These are phyloP conservation scores for Heliopora coerulea DNA, from an alignment of 92 coral and sea anemone species.

Conservation along the genomic window DNA sequence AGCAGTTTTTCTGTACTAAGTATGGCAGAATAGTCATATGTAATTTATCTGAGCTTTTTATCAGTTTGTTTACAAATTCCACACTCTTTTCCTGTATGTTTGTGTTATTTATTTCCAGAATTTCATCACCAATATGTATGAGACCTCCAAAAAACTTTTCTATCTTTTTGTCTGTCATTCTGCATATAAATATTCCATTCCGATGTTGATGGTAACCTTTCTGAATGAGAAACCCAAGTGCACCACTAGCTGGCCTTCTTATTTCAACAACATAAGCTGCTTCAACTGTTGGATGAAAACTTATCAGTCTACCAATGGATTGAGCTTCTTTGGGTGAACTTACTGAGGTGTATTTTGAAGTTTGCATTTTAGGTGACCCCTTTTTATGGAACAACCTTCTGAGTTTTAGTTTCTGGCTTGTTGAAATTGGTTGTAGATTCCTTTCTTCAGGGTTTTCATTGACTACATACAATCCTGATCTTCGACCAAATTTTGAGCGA, in stretches of 20 bases:
- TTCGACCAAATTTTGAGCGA: conserved; percentile 70
- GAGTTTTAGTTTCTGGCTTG: conserved; percentile 33
- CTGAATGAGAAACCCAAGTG: conserved; percentile 89
- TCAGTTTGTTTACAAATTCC: conserved; percentile 71
- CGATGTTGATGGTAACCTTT: conserved; percentile 70
- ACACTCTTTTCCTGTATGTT: conserved; percentile 57
- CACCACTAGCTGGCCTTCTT: conserved; percentile 66
- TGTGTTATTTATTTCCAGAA: conserved; percentile 76
- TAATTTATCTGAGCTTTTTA: conserved; percentile 76
- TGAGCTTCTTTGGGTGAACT: conserved; percentile 77
- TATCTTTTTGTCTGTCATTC: conserved; percentile 72
- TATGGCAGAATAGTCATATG: conserved; percentile 71
- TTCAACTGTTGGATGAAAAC: conserved; percentile 65
- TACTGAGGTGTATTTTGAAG: conserved; percentile 54
- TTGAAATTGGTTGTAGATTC: conserved; percentile 60
- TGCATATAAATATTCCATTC: conserved; percentile 79
- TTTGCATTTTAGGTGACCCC: conserved; percentile 46
- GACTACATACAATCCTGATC: conserved; percentile 85
- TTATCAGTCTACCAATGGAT: conserved; percentile 69
- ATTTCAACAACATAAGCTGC: conserved; percentile 88
- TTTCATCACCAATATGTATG: conserved; percentile 88
- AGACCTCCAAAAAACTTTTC: conserved; percentile 91
- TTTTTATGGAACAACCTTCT: conserved; percentile 48
- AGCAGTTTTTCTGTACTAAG: no score
- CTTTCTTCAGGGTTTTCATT: conserved; percentile 68